Conservation (phyloP, 2,113 vertebrate species). For the Rhagologus leucostigma region DNA sequence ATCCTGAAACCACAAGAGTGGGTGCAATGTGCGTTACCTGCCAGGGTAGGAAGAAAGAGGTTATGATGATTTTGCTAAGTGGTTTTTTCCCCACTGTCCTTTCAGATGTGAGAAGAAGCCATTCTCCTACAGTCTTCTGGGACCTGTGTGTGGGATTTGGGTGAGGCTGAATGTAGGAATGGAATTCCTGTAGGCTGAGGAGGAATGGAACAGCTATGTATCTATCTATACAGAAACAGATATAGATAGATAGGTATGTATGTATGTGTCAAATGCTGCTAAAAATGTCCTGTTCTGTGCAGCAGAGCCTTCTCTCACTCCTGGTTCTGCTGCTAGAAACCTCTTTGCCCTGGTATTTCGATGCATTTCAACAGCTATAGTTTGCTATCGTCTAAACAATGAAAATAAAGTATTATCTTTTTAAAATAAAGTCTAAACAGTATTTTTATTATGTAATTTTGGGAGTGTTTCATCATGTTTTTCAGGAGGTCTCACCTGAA, state of each 20-base stretch:
- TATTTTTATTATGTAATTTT: background rate
- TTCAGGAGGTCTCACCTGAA: conserved; percentile 84
- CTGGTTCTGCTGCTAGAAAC: background rate
- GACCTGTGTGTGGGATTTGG: background rate
- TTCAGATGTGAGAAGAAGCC: conserved; percentile 13
- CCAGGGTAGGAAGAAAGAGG: conserved; percentile 58
- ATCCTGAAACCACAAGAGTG: conserved; percentile 52
- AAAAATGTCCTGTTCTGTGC: background rate
- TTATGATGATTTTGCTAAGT: conserved; percentile 42
- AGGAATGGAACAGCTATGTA: conserved; percentile 36
- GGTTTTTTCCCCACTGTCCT: background rate
- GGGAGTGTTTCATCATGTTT: background rate
- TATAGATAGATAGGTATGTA: conserved; percentile 67
- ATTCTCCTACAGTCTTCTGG: conserved; percentile 7
- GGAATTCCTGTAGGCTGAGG: conserved; percentile 34
- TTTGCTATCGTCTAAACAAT: background rate
- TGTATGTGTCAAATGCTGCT: conserved; percentile 35
- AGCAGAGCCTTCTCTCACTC: background rate
- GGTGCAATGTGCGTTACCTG: conserved; percentile 38
- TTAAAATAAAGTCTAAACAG: background rate
- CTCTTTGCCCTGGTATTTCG: background rate
- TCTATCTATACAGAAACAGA: conserved; percentile 43
- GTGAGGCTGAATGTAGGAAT: background rate
- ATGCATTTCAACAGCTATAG: background rate
- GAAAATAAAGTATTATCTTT: background rate